phyloP scores from a whole-genome alignment of 2,797 vertebrate genomes.

The Fistularia tabacaria region DNA sequence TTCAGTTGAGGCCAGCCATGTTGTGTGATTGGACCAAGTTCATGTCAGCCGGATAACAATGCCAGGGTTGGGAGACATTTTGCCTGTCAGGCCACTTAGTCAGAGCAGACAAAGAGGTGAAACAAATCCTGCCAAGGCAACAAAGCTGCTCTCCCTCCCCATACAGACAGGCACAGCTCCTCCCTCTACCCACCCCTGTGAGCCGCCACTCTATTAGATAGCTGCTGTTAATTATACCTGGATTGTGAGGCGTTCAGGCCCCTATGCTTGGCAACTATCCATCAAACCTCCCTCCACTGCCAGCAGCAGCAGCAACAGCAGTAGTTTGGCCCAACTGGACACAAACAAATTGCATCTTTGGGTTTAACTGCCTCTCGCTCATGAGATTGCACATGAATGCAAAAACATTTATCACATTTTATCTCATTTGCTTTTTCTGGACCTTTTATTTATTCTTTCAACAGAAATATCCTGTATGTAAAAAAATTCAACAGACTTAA shows the following conservation, averaged over 20 bases:
- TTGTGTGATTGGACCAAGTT: constrained; percentile 58
- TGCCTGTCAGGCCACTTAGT: constrained; percentile 55
- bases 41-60: constrained; percentile 56
- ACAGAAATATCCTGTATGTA: no score
- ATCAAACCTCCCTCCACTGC: constrained; percentile 42
- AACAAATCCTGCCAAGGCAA: constrained; percentile 76
- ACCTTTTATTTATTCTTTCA: no score
- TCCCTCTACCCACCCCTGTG: constrained; percentile 66
- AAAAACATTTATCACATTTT: no score
- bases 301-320: constrained; percentile 48
- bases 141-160: constrained; percentile 77
- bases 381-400: neutral
- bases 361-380: constrained; percentile 1
- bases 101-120: constrained; percentile 70
- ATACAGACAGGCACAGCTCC: constrained; percentile 61
- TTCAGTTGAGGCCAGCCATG: constrained; percentile 41
- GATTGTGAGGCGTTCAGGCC: constrained; percentile 66
- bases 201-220: constrained; percentile 76
- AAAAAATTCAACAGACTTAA: no score
- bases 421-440: no score
- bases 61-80: constrained; percentile 54
- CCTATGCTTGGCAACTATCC: constrained; percentile 71
- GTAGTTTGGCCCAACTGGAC: constrained; percentile 4
- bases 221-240: constrained; percentile 80
- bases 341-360: constrained; percentile 4